Conservation (phyloP, 2,113 vertebrate species). For the Chelonoidis abingdonii region DNA sequence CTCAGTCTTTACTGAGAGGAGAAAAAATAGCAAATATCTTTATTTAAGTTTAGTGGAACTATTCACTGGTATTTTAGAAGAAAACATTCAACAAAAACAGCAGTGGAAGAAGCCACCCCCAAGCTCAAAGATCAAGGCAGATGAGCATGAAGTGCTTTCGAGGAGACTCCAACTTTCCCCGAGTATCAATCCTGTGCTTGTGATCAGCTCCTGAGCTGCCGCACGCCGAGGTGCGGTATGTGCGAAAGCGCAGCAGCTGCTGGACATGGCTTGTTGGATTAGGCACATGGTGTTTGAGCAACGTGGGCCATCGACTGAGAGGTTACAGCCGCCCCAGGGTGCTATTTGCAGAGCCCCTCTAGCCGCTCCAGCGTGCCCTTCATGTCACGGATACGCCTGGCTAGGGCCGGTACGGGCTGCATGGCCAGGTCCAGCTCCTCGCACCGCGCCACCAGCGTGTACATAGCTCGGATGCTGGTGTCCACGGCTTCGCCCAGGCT, state of each 20-base stretch:
- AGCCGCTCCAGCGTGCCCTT: conserved; percentile 93
- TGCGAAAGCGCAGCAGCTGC: too few species aligned
- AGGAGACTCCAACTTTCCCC: not conserved
- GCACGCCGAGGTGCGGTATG: too few species aligned
- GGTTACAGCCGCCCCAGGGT: not conserved
- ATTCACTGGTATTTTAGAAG: not conserved
- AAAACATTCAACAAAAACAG: not conserved
- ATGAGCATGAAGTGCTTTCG: not conserved
- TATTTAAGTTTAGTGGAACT: not conserved
- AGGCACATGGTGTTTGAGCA: not conserved
- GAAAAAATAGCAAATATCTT: not conserved
- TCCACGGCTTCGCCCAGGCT: conserved; percentile 96
- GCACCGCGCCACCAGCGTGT: conserved; percentile 96
- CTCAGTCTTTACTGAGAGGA: not conserved
- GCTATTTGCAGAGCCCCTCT: conserved; percentile 95
- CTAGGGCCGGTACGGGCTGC: conserved; percentile 93
- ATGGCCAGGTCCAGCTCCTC: conserved; percentile 97
- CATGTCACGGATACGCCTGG: conserved; percentile 93
- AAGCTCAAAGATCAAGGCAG: not conserved
- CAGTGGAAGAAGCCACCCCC: not conserved
- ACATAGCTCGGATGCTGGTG: conserved; percentile 99
- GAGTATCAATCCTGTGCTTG: not conserved
- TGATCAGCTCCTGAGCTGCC: too few species aligned
- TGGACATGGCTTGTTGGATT: not conserved
- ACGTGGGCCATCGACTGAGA: not conserved